Percentiles rank a stretch among this genome's conserved stretches.
These are phyloP conservation scores for Sepiola atlantica DNA, from an alignment of 2,888 invertebrate species.

Conservation along the genomic window DNA sequence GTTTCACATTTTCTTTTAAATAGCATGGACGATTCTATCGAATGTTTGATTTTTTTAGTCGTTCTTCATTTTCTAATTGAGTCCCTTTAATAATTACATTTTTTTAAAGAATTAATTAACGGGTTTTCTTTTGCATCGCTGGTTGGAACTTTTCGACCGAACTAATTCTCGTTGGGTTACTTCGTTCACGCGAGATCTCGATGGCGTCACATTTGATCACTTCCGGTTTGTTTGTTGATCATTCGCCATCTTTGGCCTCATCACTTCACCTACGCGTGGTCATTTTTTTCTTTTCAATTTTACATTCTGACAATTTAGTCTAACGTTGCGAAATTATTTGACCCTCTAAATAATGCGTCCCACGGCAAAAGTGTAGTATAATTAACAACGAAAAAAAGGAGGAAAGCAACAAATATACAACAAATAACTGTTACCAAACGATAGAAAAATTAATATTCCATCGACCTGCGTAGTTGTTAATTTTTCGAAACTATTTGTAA, in stretches of 20 bases:
- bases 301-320: not conserved
- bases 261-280: not conserved
- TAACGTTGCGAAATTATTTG: not conserved
- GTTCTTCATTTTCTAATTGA: not conserved
- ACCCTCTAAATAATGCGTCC: not conserved
- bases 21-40: not conserved
- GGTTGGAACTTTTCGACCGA: too few relatives aligned
- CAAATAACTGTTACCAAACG: too few relatives aligned
- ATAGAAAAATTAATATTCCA: too few relatives aligned
- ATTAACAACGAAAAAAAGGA: too few relatives aligned
- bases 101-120: not conserved
- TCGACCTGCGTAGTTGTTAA: too few relatives aligned
- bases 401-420: too few relatives aligned
- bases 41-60: not conserved
- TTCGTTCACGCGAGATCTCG: not conserved
- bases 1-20: not conserved
- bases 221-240: not conserved
- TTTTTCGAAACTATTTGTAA: too few relatives aligned
- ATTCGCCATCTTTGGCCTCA: not conserved
- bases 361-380: too few relatives aligned
- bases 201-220: not conserved
- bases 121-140: not conserved
- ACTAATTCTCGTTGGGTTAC: not conserved
- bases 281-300: not conserved
- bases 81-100: constrained; percentile 24